Base-by-base conservation (phyloP, 2,888 invertebrate species). In the Imbricaverruca yamaguchii region DNA sequence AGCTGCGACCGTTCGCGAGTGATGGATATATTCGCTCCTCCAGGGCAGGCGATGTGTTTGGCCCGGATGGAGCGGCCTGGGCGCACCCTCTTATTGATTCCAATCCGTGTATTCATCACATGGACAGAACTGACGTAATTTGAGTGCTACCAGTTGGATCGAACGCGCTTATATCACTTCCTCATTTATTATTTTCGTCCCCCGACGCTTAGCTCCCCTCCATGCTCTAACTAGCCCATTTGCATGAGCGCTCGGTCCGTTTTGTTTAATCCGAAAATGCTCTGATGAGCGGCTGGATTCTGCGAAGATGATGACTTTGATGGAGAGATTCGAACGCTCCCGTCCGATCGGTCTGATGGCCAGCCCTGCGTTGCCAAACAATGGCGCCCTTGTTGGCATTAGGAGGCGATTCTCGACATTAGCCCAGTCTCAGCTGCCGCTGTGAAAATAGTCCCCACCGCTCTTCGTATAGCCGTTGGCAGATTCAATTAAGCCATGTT, bases 181-280 rank as follows among this genome's bases (percentile, higher is more conserved):
- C 74, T 74, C 74, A 53, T 74, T 74, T 74, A 74, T 74, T 74
- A 74, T 74, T 74, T 74, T 39, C 53, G 74, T 74, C 74, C 74
- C 74, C 74, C 53, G 53, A 18, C 53, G 53, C 12, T 25, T 25
- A 18, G 25, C 18, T 6, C 39, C 74, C 74, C 74, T 18, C 53
- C 12, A 25, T 53, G 74, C 15, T 0, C 7, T 25, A 39, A 18
- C 53, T 39, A 18, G 18, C 74, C 7, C 74, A 74, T 74, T 74
- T 74, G 74, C 74, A 74, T 74, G 53, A 11, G 74, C 74, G 15
- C 4, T 10, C 10, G 18, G 74, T 53, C 10, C 53, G 25, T 74
- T 74, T 53, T 74, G 74, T 74, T 53, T 74, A 39, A 74, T 39
- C n/a, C 18, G 9, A 1, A 6, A n/a, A 53, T 18, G 25, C 53